These are phyloP conservation scores for Caiman crocodilus DNA, from an alignment of 2,797 vertebrate species.

Conservation along the genomic window DNA sequence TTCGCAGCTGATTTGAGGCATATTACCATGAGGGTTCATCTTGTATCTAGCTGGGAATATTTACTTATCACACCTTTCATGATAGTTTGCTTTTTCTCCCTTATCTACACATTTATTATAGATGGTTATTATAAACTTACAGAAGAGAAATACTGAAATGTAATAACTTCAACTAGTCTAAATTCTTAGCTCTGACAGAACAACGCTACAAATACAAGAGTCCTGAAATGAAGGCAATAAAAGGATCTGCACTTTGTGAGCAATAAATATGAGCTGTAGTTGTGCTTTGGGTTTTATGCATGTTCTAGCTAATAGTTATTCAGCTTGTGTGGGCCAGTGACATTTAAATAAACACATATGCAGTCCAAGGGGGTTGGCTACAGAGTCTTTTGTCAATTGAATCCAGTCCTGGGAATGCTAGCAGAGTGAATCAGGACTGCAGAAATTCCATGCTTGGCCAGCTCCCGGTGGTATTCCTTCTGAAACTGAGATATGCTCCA, in stretches of 20 bases:
- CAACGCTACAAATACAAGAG: conserved; percentile 58
- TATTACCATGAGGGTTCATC: background rate
- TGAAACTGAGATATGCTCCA: background rate
- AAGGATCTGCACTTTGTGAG: conserved; percentile 53
- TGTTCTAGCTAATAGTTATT: conserved; percentile 68
- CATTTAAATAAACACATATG: conserved; percentile 72
- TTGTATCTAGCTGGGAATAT: conserved; percentile 4
- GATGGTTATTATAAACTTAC: conserved; percentile 47
- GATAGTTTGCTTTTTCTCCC: conserved; percentile 55
- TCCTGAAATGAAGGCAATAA: conserved; percentile 57
- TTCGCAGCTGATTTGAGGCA: conserved; percentile 35
- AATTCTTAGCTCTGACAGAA: conserved; percentile 64
- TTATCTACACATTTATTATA: conserved; percentile 66
- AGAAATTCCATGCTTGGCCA: conserved; percentile 38
- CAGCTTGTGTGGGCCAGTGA: conserved; percentile 73
- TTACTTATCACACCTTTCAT: conserved; percentile 62
- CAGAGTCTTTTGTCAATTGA: conserved; percentile 64
- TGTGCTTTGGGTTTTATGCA: conserved; percentile 60
- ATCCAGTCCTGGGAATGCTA: conserved; percentile 62
- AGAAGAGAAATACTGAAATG: conserved; percentile 55
- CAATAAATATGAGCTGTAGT: conserved; percentile 51
- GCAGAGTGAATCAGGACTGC: background rate
- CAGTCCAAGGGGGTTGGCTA: conserved; percentile 64
- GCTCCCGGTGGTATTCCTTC: conserved; percentile 17
- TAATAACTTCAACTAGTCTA: conserved; percentile 40